A percentile compares a stretch with the other conserved stretches of the same genome.
Conservation (phyloP, 1,140 invertebrate species). For the Cryptotermes secundus region DNA sequence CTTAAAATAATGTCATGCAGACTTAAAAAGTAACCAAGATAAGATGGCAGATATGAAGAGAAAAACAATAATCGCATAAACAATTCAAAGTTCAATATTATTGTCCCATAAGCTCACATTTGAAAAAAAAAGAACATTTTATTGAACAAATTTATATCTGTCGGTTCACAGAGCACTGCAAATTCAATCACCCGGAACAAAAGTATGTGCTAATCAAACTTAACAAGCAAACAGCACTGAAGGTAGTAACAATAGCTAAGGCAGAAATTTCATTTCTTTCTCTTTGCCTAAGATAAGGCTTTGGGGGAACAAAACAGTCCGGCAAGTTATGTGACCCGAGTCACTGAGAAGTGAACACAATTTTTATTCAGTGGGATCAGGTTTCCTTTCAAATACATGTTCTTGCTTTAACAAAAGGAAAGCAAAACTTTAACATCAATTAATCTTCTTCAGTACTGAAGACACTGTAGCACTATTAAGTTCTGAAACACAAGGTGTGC, state of each 20-base stretch:
- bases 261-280: too few species aligned
- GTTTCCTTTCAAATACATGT: too few species aligned
- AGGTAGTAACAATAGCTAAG: too few species aligned
- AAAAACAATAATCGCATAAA: not conserved
- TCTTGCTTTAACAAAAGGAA: too few species aligned
- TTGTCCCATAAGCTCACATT: not conserved
- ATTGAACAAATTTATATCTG: not conserved
- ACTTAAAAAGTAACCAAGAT: not conserved
- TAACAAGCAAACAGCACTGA: too few species aligned
- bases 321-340: not conserved
- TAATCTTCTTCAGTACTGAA: too few species aligned
- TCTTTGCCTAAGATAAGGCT: not conserved
- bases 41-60: not conserved
- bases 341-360: not conserved
- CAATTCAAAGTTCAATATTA: conserved; percentile 6
- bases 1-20: not conserved
- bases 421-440: too few species aligned
- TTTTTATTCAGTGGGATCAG: not conserved
- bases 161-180: too few species aligned
- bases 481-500: too few species aligned
- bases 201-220: too few species aligned
- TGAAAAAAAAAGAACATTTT: not conserved
- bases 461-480: too few species aligned
- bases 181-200: too few species aligned
- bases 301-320: not conserved